Base-by-base conservation (phyloP, 2,888 invertebrate genomes). In the Plemyria rubiginata region DNA sequence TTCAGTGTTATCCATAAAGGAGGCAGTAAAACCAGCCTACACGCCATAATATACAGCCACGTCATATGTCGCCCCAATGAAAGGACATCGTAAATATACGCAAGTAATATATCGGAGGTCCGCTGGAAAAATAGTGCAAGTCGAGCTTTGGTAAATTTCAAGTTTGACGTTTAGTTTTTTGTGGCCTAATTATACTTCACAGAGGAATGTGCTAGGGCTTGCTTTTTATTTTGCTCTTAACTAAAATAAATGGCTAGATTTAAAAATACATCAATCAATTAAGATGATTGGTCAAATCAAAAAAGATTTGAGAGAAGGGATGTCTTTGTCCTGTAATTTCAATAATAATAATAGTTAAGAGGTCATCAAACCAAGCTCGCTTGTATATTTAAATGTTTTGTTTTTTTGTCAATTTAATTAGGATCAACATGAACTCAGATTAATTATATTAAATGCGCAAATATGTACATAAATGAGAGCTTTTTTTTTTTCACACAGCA, bases 31-130 rank as follows among this genome's bases (percentile, higher is more conserved):
- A 70, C 53, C 65, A 62, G 60, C 57, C 60, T 62, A 71, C 32
- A 68, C 65, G 61, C 54, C 36, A 76, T 77, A 75, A 79, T 79
- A 79, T 80, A 80, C 70, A 70, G 56, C 64, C 63, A 62, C 73
- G 79, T 79, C 81, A 79, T 65, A 70, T 78, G 81, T 80, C 82
- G 73, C 72, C 61, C 71, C 71, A 46, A 65, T 65, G 73, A 70
- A 71, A 70, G 74, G 72, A 66, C 71, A 67, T 78, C 81, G 78
- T 81, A 81, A 81, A 78, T 73, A 72, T 73, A 75, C 72, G 63
- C 66, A 59, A 74, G 75, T 76, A 57, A 77, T 68, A 64, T 64
- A 59, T 59, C 56, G 52, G 56, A 45, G 12, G 51, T 43, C 41
- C 13, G 9, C 1, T 46, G 36, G 58, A 41, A 51, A 70, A 70